Conservation (phyloP, 2,113 vertebrate genomes). For the Genyomyrus donnyi region DNA sequence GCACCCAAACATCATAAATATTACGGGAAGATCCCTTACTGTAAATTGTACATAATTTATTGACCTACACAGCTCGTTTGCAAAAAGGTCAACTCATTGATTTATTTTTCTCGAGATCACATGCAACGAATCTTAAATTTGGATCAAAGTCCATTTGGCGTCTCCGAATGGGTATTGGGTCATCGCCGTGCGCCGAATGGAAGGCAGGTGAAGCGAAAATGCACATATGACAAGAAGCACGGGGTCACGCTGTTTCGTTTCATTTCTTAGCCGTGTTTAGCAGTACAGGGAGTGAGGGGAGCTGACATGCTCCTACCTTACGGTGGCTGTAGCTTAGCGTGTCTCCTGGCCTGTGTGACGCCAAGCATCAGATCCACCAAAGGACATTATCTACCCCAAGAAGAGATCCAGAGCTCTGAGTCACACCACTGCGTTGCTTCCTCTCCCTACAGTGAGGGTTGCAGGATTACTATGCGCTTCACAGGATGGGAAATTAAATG, state of each 20-base stretch:
- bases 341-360: not conserved
- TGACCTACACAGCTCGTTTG: constrained; percentile 18
- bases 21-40: not conserved
- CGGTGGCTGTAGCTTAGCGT: not conserved
- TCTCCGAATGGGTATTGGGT: constrained; percentile 4
- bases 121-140: constrained; percentile 26
- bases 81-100: constrained; percentile 22
- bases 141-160: not conserved
- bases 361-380: not conserved
- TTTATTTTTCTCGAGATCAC: constrained; percentile 17
- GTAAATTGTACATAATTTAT: not conserved
- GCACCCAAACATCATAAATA: not conserved
- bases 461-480: not conserved
- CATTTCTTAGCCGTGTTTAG: not conserved
- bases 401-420: not conserved
- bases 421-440: not conserved
- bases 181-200: not conserved
- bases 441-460: not conserved
- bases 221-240: not conserved
- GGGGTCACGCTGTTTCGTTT: not conserved
- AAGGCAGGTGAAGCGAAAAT: not conserved
- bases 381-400: not conserved
- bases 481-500: not conserved
- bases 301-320: not conserved
- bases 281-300: not conserved